Conservation (phyloP, 2,797 vertebrate genomes). For the Crotalus adamanteus region DNA sequence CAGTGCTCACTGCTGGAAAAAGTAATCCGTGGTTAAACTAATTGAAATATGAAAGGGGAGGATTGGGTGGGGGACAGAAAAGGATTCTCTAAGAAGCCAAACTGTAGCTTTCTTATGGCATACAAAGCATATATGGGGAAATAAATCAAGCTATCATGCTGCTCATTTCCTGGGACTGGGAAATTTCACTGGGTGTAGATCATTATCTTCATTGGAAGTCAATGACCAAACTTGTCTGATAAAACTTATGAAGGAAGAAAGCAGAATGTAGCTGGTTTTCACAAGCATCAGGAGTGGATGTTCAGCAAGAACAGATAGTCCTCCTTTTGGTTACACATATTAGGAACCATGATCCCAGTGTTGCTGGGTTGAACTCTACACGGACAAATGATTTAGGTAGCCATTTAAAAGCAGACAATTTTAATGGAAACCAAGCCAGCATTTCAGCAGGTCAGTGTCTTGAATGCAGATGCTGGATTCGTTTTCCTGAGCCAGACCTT, state of each 20-base stretch:
- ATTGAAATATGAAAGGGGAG: neutral
- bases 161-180: neutral
- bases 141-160: neutral
- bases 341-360: neutral
- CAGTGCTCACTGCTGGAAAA: conserved; percentile 6
- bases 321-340: neutral
- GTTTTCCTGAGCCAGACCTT: neutral
- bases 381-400: neutral
- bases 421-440: neutral
- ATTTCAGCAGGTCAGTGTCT: neutral
- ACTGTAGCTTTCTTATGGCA: neutral
- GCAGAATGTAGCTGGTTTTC: neutral
- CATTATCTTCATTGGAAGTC: neutral
- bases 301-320: neutral
- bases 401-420: neutral
- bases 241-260: neutral
- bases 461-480: neutral
- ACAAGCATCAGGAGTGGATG: neutral
- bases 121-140: accelerated
- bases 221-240: neutral
- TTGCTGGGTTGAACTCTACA: neutral
- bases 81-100: neutral
- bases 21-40: conserved; percentile 8
- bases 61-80: neutral
- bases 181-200: neutral